phyloP scores from a whole-genome alignment of 2,888 invertebrate genomes.

The Malachius bipustulatus region DNA sequence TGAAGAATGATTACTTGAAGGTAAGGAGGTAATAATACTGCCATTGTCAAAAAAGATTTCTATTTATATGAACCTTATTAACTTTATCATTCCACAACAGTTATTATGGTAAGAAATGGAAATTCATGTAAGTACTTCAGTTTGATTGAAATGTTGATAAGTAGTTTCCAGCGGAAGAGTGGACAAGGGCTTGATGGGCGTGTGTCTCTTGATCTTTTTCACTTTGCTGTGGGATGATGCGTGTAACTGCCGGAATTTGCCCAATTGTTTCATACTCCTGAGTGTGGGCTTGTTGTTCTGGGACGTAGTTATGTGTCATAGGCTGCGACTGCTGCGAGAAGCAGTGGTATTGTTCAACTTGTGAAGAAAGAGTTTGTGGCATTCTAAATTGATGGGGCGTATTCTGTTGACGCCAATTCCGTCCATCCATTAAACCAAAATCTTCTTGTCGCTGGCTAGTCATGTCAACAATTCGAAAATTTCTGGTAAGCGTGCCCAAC shows the following conservation, averaged over 20 bases:
- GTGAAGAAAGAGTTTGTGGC: constrained; percentile 11
- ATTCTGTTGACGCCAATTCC: constrained; percentile 14
- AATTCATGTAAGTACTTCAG: constrained; percentile 17
- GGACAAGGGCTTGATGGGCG: constrained; percentile 11
- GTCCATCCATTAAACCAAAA: constrained; percentile 15
- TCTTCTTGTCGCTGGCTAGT: constrained; percentile 17
- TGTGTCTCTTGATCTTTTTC: constrained; percentile 16
- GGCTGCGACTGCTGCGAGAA: constrained; percentile 14
- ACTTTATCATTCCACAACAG: constrained; percentile 10
- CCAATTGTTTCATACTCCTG: constrained; percentile 18
- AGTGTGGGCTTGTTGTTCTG: constrained; percentile 15
- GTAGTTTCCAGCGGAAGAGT: constrained; percentile 16
- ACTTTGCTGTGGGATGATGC: constrained; percentile 18
- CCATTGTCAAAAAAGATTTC: too few species aligned
- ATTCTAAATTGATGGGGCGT: constrained; percentile 6
- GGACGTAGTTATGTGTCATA: constrained; percentile 16
- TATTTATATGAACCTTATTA: constrained; percentile 7
- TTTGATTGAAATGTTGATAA: constrained; percentile 18
- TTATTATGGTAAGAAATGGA: constrained; percentile 14
- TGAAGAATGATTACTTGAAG: constrained; percentile 15
- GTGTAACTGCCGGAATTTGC: constrained; percentile 17
- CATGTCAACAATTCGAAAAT: constrained; percentile 19
- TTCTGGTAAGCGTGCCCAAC: constrained; percentile 17
- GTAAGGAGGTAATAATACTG: too few species aligned
- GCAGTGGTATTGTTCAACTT: constrained; percentile 13